A percentile compares a stretch with the other conserved stretches of the same genome.
Evolutionary conservation across 1,140 invertebrate species (phyloP).

Genomic region (Harlomillsia oculata): DNA sequence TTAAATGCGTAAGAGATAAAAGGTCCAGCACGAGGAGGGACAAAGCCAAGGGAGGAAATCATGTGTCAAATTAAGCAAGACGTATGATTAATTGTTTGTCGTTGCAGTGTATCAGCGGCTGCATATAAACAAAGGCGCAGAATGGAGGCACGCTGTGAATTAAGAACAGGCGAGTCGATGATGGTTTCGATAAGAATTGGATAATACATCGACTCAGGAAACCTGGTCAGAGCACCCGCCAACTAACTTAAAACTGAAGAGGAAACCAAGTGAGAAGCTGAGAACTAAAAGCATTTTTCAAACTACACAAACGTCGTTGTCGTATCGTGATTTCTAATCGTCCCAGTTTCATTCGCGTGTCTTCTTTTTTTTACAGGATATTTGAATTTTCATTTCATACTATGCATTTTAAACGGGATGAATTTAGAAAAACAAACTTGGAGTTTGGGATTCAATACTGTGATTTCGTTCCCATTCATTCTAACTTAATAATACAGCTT

Average conservation of each 20-base stretch:
- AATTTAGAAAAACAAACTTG: background rate
- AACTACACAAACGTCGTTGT: too few relatives aligned
- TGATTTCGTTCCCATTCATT: too few relatives aligned
- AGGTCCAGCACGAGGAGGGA: conserved; percentile 2
- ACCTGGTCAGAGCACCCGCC: conserved; percentile 3
- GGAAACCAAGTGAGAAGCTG: conserved; percentile 14
- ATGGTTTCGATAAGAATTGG: background rate
- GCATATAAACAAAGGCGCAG: conserved; percentile 4
- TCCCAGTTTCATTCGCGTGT: background rate
- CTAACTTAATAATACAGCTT: conserved; percentile 4
- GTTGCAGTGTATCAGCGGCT: conserved; percentile 5
- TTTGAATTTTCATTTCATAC: conserved; percentile 3
- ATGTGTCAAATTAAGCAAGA: conserved; percentile 12
- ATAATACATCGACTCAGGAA: background rate
- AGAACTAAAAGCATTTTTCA: conserved; percentile 12
- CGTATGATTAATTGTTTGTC: conserved; percentile 14
- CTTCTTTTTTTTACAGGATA: background rate
- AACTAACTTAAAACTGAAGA: too few relatives aligned
- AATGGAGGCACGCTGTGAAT: background rate
- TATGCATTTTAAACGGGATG: background rate
- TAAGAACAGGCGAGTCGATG: background rate
- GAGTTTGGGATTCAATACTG: background rate
- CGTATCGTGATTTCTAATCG: too few relatives aligned
- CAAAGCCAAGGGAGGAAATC: conserved; percentile 10
- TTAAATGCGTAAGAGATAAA: background rate